Evolutionary conservation across 2,888 invertebrate species (phyloP).

Genomic region (Tuberolachnus salignus): DNA sequence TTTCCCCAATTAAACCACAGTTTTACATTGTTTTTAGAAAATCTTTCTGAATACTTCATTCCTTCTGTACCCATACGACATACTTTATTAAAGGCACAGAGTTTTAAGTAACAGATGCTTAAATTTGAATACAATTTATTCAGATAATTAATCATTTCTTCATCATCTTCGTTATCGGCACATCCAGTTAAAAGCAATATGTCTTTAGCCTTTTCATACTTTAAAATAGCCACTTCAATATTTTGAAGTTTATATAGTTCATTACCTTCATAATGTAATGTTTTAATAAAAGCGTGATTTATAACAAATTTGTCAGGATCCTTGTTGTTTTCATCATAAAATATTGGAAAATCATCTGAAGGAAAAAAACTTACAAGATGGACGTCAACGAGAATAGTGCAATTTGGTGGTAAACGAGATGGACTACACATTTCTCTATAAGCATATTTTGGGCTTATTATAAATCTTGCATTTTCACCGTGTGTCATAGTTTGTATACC

Average conservation of each 20-base stretch:
- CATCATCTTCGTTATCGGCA: slow-evolving; percentile 71
- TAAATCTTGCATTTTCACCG: slow-evolving; percentile 76
- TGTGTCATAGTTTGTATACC: too few species aligned
- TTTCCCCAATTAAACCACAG: too few species aligned
- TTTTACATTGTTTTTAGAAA: too few species aligned
- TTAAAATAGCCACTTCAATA: slow-evolving; percentile 58
- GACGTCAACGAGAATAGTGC: slow-evolving; percentile 76
- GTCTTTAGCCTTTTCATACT: slow-evolving; percentile 69
- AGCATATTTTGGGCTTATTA: slow-evolving; percentile 75
- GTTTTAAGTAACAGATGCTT: slow-evolving; percentile 73
- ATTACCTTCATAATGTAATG: slow-evolving; percentile 34
- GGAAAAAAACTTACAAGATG: slow-evolving; percentile 72
- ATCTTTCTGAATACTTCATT: too few species aligned
- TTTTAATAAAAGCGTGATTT: slow-evolving; percentile 34
- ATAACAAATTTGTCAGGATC: slow-evolving; percentile 23
- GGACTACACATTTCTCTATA: slow-evolving; percentile 78
- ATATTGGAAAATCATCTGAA: slow-evolving; percentile 69
- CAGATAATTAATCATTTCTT: slow-evolving; percentile 71
- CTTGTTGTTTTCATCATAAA: slow-evolving; percentile 24
- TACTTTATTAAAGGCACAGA: slow-evolving; percentile 69
- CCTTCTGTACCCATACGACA: slow-evolving; percentile 71
- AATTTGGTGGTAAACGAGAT: slow-evolving; percentile 76
- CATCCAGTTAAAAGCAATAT: slow-evolving; percentile 72
- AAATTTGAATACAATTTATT: slow-evolving; percentile 75
- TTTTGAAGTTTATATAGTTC: slow-evolving; percentile 23